These are phyloP conservation scores for Lepidurus apus DNA, from an alignment of 1,140 invertebrate genomes.

Conservation along the genomic window DNA sequence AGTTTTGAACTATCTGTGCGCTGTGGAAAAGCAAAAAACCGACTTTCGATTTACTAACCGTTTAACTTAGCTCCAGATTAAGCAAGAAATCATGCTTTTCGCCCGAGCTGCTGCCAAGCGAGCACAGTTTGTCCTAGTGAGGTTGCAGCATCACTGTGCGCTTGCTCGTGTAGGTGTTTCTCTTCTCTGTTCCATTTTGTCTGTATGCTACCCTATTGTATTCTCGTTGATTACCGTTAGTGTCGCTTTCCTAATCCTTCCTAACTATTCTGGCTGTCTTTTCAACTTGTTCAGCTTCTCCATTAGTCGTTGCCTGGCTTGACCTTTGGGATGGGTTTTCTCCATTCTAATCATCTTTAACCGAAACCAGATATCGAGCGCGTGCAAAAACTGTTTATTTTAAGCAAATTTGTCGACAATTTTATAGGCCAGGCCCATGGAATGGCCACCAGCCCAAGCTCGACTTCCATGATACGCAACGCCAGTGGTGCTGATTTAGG, in stretches of 20 bases:
- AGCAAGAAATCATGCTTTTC: neutral
- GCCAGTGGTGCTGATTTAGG: conserved; percentile 54
- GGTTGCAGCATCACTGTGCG: conserved; percentile 7
- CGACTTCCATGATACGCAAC: conserved; percentile 68
- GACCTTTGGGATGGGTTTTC: neutral
- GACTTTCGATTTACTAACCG: neutral
- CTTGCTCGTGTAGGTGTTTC: conserved; percentile 11
- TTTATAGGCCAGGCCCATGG: conserved; percentile 37
- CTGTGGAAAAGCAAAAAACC: neutral
- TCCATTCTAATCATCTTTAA: neutral
- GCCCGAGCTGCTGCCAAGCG: neutral
- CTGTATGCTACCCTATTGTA: neutral
- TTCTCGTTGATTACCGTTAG: neutral
- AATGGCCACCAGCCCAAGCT: conserved; percentile 72
- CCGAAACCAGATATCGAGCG: neutral
- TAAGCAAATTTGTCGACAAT: neutral
- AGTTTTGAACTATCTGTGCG: neutral
- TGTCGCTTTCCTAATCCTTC: neutral
- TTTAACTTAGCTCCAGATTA: conserved; percentile 15
- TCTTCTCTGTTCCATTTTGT: conserved; percentile 12
- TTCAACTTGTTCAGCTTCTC: neutral
- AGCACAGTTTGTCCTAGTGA: conserved; percentile 4
- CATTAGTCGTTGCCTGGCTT: neutral
- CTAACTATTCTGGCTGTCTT: neutral
- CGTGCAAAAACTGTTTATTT: neutral